These are phyloP conservation scores for Hoplostethus mediterraneus DNA, from an alignment of 2,797 vertebrate genomes.

Conservation along the genomic window DNA sequence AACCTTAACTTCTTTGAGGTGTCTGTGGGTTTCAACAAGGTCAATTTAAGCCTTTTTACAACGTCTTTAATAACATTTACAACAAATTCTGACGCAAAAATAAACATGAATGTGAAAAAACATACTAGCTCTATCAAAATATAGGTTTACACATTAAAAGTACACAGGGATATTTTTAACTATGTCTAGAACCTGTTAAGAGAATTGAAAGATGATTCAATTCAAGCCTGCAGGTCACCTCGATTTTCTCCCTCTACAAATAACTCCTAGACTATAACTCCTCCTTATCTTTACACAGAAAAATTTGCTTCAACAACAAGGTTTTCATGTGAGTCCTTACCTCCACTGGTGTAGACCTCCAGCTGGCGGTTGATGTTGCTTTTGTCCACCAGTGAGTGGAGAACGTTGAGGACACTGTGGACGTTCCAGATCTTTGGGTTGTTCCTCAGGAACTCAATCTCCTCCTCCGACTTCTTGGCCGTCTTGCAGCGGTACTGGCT, in stretches of 20 bases:
- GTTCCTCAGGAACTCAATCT: constrained; percentile 97
- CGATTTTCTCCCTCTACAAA: too few relatives aligned
- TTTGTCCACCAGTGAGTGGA: constrained; percentile 98
- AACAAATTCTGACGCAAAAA: not conserved
- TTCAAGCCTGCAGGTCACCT: not conserved
- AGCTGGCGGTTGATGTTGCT: constrained; percentile 99
- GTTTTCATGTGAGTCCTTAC: constrained; percentile 70
- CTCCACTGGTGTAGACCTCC: constrained; percentile 99
- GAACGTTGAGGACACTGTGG: constrained; percentile 97
- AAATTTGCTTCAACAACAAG: not conserved
- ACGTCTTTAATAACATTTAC: too few relatives aligned
- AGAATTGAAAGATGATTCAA: not conserved
- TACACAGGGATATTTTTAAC: too few relatives aligned
- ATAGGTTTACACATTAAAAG: not conserved
- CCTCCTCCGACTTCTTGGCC: constrained; percentile 96
- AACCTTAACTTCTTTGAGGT: not conserved
- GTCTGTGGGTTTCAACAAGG: too few relatives aligned
- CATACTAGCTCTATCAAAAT: not conserved
- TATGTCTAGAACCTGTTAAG: too few relatives aligned
- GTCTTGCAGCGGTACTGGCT: constrained; percentile 99
- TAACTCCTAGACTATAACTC: too few relatives aligned
- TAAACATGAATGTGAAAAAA: not conserved
- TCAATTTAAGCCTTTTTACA: too few relatives aligned
- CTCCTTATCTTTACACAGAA: not conserved
- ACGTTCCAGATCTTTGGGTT: constrained; percentile 99